Evolutionary conservation across 2,888 invertebrate species (phyloP).

Genomic region (Lottia scabra): DNA sequence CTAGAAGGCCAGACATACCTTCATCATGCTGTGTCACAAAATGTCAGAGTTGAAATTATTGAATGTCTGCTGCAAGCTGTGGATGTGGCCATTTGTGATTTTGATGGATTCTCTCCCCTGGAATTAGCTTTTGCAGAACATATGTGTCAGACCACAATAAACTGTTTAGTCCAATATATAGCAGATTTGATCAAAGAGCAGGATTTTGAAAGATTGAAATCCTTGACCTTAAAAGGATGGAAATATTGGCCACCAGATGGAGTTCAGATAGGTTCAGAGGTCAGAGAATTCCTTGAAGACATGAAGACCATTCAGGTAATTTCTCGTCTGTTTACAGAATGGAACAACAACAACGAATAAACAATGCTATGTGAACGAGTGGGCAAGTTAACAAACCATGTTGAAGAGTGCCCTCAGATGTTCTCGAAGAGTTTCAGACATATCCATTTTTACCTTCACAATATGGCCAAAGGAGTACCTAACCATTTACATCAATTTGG

Average conservation of each 20-base stretch:
- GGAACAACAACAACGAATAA: slow-evolving; percentile 34
- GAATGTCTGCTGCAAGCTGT: slow-evolving; percentile 40
- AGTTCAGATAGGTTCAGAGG: not conserved
- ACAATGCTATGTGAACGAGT: no score
- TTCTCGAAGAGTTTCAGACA: no score
- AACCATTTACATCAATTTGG: no score
- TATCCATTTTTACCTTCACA: no score
- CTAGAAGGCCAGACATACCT: slow-evolving; percentile 42
- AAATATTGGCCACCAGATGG: slow-evolving; percentile 31
- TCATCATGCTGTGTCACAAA: slow-evolving; percentile 40
- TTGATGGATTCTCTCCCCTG: slow-evolving; percentile 44
- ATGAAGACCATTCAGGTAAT: not conserved
- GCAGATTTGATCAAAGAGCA: slow-evolving; percentile 33
- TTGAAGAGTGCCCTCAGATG: no score
- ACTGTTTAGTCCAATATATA: slow-evolving; percentile 31
- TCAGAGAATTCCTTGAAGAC: no score
- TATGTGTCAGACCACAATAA: slow-evolving; percentile 31
- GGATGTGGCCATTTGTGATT: slow-evolving; percentile 37
- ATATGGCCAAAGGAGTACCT: no score
- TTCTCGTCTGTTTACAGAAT: slow-evolving; percentile 31
- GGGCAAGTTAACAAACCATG: no score
- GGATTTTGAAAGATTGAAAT: slow-evolving; percentile 36
- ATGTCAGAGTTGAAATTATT: slow-evolving; percentile 39
- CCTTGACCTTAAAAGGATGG: slow-evolving; percentile 42
- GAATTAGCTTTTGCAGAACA: slow-evolving; percentile 39